These are phyloP conservation scores for Ptychoptera albimana DNA, from an alignment of 2,888 invertebrate species.

Conservation along the genomic window DNA sequence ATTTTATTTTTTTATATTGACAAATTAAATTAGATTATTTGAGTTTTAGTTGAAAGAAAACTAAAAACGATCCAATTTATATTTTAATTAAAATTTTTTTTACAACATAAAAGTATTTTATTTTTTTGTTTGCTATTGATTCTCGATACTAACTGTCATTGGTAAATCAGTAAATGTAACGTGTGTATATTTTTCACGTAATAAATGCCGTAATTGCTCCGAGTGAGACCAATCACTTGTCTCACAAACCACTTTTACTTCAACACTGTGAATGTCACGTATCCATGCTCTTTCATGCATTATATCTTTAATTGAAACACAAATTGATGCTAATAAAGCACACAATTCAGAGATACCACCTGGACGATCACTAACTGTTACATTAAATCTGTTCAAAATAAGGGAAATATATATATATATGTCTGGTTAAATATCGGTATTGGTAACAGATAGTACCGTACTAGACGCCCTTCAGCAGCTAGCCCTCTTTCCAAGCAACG, in stretches of 20 bases:
- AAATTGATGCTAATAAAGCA: constrained; percentile 52
- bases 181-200: constrained; percentile 37
- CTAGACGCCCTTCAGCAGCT: constrained; percentile 68
- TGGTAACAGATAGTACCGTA: too few species aligned
- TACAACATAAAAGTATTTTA: too few species aligned
- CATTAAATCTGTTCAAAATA: constrained; percentile 42
- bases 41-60: too few species aligned
- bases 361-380: constrained; percentile 70
- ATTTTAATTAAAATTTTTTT: too few species aligned
- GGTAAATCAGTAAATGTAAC: constrained; percentile 35
- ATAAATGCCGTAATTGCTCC: constrained; percentile 38
- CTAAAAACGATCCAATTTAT: too few species aligned
- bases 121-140: too few species aligned
- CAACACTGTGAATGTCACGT: constrained; percentile 71
- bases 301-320: constrained; percentile 87
- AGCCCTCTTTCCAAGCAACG: constrained; percentile 75
- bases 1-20: too few species aligned
- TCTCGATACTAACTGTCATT: too few species aligned
- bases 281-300: constrained; percentile 94
- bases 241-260: constrained; percentile 73
- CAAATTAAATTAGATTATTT: too few species aligned
- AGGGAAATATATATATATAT: constrained; percentile 25
- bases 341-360: constrained; percentile 79
- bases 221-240: constrained; percentile 71
- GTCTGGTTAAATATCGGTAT: too few species aligned